These are phyloP conservation scores for Salticus scenicus DNA, from an alignment of 2,888 invertebrate species.

Conservation along the genomic window DNA sequence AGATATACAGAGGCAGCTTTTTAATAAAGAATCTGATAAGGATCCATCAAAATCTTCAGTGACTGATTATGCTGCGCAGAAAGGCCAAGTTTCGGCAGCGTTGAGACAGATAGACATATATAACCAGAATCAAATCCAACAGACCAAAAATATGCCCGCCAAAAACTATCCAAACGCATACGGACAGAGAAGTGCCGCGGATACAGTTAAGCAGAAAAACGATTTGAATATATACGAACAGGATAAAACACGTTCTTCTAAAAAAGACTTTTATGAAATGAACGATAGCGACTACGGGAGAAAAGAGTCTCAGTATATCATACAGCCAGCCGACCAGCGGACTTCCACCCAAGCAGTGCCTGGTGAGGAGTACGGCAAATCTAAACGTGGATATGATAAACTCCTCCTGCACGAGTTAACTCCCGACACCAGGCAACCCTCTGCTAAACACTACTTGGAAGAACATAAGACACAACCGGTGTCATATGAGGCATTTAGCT, in stretches of 20 bases:
- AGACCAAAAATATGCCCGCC: constrained; percentile 6
- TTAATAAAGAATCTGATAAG: constrained; percentile 26
- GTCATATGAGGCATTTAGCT: constrained; percentile 60
- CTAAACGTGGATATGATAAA: constrained; percentile 33
- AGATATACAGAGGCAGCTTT: constrained; percentile 41
- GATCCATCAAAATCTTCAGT: not conserved
- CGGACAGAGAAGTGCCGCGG: constrained; percentile 16
- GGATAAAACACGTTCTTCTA: constrained; percentile 32
- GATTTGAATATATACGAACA: constrained; percentile 49
- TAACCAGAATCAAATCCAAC: constrained; percentile 38
- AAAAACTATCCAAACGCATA: constrained; percentile 6
- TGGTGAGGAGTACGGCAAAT: constrained; percentile 24
- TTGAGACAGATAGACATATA: constrained; percentile 39
- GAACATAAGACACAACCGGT: constrained; percentile 64
- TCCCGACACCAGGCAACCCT: constrained; percentile 49
- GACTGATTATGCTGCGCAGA: constrained; percentile 12
- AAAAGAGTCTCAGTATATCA: constrained; percentile 44
- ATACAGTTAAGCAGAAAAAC: constrained; percentile 36
- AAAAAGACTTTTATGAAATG: constrained; percentile 49
- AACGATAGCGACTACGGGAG: constrained; percentile 10
- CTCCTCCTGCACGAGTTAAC: constrained; percentile 47
- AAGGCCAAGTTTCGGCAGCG: constrained; percentile 44
- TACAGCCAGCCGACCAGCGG: constrained; percentile 40
- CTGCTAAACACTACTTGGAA: constrained; percentile 60
- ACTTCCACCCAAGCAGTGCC: not conserved